A percentile compares a stretch with the other conserved stretches of the same genome.
Conservation (phyloP, 2,113 vertebrate genomes). For the Sciurus niger region DNA sequence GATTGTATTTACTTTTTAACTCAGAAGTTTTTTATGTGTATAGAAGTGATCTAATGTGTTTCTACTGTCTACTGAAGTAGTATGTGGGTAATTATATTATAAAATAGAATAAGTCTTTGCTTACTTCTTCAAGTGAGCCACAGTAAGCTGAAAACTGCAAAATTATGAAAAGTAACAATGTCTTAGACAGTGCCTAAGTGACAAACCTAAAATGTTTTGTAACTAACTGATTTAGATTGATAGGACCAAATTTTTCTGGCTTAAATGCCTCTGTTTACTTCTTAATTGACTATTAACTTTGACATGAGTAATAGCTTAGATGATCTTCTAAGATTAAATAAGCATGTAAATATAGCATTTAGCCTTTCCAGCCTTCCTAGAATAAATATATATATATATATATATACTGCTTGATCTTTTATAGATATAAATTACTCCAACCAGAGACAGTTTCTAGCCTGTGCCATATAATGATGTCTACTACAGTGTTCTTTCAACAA, state of each 20-base stretch:
- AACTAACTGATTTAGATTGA: slow-evolving; percentile 60
- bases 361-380: slow-evolving; percentile 1
- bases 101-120: slow-evolving; percentile 50
- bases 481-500: neutral
- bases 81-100: slow-evolving; percentile 19
- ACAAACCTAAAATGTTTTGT: slow-evolving; percentile 49
- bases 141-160: neutral
- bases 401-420: slow-evolving; percentile 21
- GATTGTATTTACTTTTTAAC: slow-evolving; percentile 55
- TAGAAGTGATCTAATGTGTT: slow-evolving; percentile 63
- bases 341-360: slow-evolving; percentile 52
- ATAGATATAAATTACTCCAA: slow-evolving; percentile 32
- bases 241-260: slow-evolving; percentile 65
- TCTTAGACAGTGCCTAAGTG: slow-evolving; percentile 18
- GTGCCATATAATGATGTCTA: neutral
- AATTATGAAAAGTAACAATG: neutral
- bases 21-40: slow-evolving; percentile 40
- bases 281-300: slow-evolving; percentile 5
- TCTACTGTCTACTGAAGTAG: slow-evolving; percentile 62
- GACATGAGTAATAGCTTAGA: slow-evolving; percentile 28
- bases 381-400: neutral
- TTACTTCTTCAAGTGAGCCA: slow-evolving; percentile 42
- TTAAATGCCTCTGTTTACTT: slow-evolving; percentile 56
- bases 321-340: slow-evolving; percentile 38
- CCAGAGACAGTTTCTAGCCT: slow-evolving; percentile 32